Base-by-base conservation (phyloP, 2,113 vertebrate species). In the Dromas ardeola region DNA sequence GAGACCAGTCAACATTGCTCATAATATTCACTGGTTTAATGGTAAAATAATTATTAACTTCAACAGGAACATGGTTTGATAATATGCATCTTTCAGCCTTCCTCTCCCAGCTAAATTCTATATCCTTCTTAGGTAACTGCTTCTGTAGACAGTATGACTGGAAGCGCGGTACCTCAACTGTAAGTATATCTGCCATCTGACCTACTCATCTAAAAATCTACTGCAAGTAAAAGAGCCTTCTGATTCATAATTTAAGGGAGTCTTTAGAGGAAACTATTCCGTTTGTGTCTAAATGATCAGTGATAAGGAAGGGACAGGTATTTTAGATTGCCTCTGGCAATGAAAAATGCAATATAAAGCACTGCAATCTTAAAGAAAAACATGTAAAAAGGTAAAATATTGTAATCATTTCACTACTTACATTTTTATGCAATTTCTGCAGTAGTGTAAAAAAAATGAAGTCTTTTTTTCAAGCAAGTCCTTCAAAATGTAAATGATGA, bases 241-340 rank as follows among this genome's bases (percentile, higher is more conserved):
- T 94, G 77, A 89, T 94, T 89, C n/a, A 85, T 91, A 91, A 89
- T 89, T 93, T 87, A 87, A 81, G 61, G 15, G 12, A 74, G 11
- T 76, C 56, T 90, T 95, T 61, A 62, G 52, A 91, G 43, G 36
- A 91, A 96, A 93, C 14, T 66, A 22, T 76, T 94, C 52, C 10
- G 4, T 94, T 90, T 85, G 23, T 76, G 56, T 91, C 56, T 87
- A 95, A 84, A 67, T 85, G 25, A 89, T 89, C 63, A 87, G 56
- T 49, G 59, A 30, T 77, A 83, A 86, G 26, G 59, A 91, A 66
- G 19, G 23, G 45, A 66, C n/a, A 83, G 55, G 26, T 76, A 61
- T 72, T 93, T 94, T 82, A 85, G 38, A 61, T 61, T 85, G 78
- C 49, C 56, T 74, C 36, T 85, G 47, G 83, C 69, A 81, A 81